Base-by-base conservation (phyloP, 1,140 invertebrate genomes). In the Bombus superbus region DNA sequence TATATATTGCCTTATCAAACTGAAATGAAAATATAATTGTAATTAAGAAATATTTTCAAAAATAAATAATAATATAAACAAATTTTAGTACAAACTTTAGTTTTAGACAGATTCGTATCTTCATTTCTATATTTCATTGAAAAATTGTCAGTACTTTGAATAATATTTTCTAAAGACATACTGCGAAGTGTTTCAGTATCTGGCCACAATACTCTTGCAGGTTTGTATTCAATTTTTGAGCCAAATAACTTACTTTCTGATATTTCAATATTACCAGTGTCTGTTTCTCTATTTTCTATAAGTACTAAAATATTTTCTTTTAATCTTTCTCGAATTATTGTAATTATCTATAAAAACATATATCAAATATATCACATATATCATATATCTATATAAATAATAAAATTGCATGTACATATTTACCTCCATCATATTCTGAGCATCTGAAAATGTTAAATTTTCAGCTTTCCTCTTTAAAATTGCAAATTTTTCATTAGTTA, bases 391-490 rank as follows among this genome's bases (percentile, higher is more conserved):
- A 79, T 81, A 78, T 81, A 69, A 47, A 38, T 22, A 85, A 42
- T 44, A 42, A 57, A 68, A 83, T 73, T 81, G 57, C 22, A 71
- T 78, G 66, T 59, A 83, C 1, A 69, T 59, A 79, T 62, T 74
- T 92, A 97, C 96, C 90, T 95, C 91, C 94, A 95, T 96, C 76
- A 97, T 96, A 90, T 96, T 95, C 89, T 96, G 94, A 32, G 95
- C 95, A 38, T 92, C 94, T 11, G 94, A 88, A 38, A 92, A 92
- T 11, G 94, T 94, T 44, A 96, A 93, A 85, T 93, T 93, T 4
- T 96, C 96, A 93, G 96, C 96, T 85, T 95, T 96, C 91, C 96
- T 96, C 76, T 95, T 95, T 68, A 96, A 94, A 89, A 95, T 90
- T 57, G 94, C 93, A 35, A 95, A 90, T 93, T 96, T 96, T 81